These are phyloP conservation scores for Neodontobutis hainanensis DNA, from an alignment of 2,113 vertebrate species.

Conservation along the genomic window DNA sequence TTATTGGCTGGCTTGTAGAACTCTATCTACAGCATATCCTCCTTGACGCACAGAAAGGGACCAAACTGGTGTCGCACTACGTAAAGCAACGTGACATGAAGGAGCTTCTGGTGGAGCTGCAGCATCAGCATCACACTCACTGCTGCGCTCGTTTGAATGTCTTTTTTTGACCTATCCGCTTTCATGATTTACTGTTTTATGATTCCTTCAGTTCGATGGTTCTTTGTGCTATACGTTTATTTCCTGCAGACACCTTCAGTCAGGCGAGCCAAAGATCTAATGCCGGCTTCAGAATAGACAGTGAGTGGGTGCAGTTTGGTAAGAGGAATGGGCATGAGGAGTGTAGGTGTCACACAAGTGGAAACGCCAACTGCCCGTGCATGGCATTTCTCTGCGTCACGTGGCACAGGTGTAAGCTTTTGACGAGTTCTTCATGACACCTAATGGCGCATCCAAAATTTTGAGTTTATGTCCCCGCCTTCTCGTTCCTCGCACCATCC, in stretches of 20 bases:
- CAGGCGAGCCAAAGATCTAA: slow-evolving; percentile 22
- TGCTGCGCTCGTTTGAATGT: background rate
- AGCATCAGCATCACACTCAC: slow-evolving; percentile 32
- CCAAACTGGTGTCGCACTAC: slow-evolving; percentile 53
- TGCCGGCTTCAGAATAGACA: slow-evolving; percentile 6
- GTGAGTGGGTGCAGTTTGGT: slow-evolving; percentile 7
- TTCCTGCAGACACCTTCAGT: slow-evolving; percentile 48
- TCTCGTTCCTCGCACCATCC: background rate
- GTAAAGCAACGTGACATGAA: slow-evolving; percentile 68
- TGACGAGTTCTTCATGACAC: slow-evolving; percentile 1
- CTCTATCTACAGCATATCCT: slow-evolving; percentile 7
- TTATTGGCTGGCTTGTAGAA: slow-evolving; percentile 9
- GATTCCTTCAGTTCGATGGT: background rate
- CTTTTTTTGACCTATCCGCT: background rate
- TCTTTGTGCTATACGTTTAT: slow-evolving; percentile 5
- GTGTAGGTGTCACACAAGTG: slow-evolving; percentile 2
- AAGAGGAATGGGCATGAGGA: background rate
- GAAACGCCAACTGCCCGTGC: background rate
- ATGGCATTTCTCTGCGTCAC: background rate
- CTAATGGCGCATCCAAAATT: no score
- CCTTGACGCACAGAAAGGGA: slow-evolving; percentile 35
- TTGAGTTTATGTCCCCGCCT: no score
- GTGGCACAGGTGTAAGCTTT: slow-evolving; percentile 11
- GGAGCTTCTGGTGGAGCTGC: slow-evolving; percentile 52
- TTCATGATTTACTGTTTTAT: background rate